Base-by-base conservation (phyloP, 2,888 invertebrate genomes). In the Scaptodrosophila latifasciaeformis region DNA sequence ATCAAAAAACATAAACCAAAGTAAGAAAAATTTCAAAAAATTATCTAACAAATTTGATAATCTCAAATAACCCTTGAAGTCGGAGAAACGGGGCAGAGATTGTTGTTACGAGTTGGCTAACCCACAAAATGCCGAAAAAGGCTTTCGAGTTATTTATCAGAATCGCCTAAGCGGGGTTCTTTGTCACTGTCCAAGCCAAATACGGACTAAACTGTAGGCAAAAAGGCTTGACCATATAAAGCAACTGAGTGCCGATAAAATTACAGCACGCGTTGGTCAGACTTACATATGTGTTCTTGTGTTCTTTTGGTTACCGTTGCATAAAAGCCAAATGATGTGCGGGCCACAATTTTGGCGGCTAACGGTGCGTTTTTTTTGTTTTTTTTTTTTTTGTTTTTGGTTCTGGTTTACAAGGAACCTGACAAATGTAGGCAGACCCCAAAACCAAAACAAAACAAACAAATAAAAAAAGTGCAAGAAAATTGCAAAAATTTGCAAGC, bases 351-450 rank as follows among this genome's bases (percentile, higher is more conserved):
- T 48, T 60, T 47, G 54, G 45, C 42, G 21, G 17, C 47, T 74
- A 74, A 79, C 80, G 72, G 72, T 55, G 57, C 42, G 60, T 54
- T 31, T 54, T n/a, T 42, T 31, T 19, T 37, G 24, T 19, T 35
- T 29, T 34, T 10, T 15, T 30, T 35, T 45, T 21, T 31, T 40
- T 56, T 13, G 31, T 47, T 40, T 19, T 51, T 10, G 31, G 45
- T 46, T 47, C 60, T 59, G 60, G 72, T 70, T 79, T 67, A 79
- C 67, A 70, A 55, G 67, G 54, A 34, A 64, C 57, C 67, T 77
- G 72, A 80, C 80, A 74, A 74, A 74, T 74, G 80, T 62, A 70
- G 60, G 70, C 80, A 74, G 77, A 77, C 74, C 67, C 24, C 24
- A 24, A 24, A 47, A 48, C 52, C 54, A 59, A 51, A 59, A 46